Conservation (phyloP, 2,888 invertebrate genomes). For the Baronia brevicornis region DNA sequence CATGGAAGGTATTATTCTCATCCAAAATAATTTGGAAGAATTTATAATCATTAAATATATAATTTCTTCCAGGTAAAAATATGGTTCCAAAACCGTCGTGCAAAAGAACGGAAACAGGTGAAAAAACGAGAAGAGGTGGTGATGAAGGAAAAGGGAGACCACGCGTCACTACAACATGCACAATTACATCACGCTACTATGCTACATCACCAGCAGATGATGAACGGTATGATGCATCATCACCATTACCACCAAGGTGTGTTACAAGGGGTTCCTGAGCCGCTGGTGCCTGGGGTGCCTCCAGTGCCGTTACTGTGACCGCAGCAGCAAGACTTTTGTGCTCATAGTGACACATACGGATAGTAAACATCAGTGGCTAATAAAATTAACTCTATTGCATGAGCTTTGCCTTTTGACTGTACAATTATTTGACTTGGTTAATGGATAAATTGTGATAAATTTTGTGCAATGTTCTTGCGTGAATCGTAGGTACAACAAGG, state of each 20-base stretch:
- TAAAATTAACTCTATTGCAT: slow-evolving; percentile 15
- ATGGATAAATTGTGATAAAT: slow-evolving; percentile 46
- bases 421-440: slow-evolving; percentile 23
- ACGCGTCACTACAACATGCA: slow-evolving; percentile 66
- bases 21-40: too few species aligned
- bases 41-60: background rate
- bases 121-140: slow-evolving; percentile 88
- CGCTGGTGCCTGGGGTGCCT: slow-evolving; percentile 49
- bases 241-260: slow-evolving; percentile 71
- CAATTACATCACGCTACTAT: slow-evolving; percentile 71
- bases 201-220: slow-evolving; percentile 73
- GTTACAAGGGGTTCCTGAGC: slow-evolving; percentile 69
- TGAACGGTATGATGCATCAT: slow-evolving; percentile 72
- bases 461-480: slow-evolving; percentile 52
- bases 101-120: slow-evolving; percentile 92
- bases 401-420: slow-evolving; percentile 16
- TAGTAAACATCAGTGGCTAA: slow-evolving; percentile 20
- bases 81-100: slow-evolving; percentile 94
- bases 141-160: slow-evolving; percentile 76
- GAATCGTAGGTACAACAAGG: slow-evolving; percentile 27
- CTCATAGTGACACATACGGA: slow-evolving; percentile 19
- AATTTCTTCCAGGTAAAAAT: slow-evolving; percentile 77
- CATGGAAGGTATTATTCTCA: too few species aligned
- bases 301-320: slow-evolving; percentile 73
- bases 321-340: slow-evolving; percentile 35